A percentile compares a stretch with the other conserved stretches of the same genome.
phyloP scores from a whole-genome alignment of 1,140 invertebrate genomes.

The Bicyclus anynana region DNA sequence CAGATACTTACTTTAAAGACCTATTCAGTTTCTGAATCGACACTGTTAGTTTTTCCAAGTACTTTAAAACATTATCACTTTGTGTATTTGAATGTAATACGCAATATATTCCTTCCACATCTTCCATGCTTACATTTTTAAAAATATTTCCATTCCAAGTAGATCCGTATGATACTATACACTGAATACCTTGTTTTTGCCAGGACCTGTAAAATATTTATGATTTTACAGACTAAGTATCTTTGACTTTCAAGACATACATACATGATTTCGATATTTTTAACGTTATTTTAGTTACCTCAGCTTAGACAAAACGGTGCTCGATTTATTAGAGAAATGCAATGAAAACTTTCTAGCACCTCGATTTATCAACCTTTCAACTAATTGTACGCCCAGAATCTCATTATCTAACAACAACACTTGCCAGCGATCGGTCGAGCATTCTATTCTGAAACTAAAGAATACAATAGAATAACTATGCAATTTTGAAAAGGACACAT shows the following conservation, averaged over 20 bases:
- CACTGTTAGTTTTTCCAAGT: conserved; percentile 6
- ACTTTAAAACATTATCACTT: neutral
- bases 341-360: conserved; percentile 28
- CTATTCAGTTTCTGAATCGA: neutral
- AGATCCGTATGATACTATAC: neutral
- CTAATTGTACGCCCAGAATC: conserved; percentile 23
- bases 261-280: too few species aligned
- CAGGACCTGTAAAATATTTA: conserved; percentile 5
- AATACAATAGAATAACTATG: neutral
- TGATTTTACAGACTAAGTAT: too few species aligned
- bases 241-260: too few species aligned
- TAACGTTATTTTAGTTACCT: conserved; percentile 7
- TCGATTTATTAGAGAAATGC: neutral
- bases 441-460: conserved; percentile 32
- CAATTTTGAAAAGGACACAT: too few species aligned
- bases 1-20: conserved; percentile 15
- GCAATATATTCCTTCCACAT: conserved; percentile 19
- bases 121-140: neutral
- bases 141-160: neutral
- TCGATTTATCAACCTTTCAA: conserved; percentile 29
- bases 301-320: conserved; percentile 6
- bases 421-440: conserved; percentile 15
- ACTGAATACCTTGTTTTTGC: conserved; percentile 15
- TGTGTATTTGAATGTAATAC: neutral
- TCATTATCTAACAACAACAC: conserved; percentile 21